Evolutionary conservation across 1,140 invertebrate species (phyloP).

Genomic region (Babylonia areolata): DNA sequence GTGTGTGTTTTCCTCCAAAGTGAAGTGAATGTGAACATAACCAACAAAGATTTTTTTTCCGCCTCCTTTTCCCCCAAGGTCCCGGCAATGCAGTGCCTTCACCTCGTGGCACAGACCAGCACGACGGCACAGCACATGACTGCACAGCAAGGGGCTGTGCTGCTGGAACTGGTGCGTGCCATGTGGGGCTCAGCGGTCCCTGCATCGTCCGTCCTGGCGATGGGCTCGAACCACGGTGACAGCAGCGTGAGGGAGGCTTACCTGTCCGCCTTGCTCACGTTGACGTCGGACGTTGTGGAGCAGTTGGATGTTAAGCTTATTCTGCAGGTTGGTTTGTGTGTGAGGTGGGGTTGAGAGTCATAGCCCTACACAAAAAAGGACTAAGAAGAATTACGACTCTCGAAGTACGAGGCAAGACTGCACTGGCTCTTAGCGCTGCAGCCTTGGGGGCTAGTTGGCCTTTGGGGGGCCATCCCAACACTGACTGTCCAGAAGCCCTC

Average conservation of each 20-base stretch:
- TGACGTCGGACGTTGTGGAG: slow-evolving; percentile 18
- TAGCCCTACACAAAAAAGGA: too few relatives aligned
- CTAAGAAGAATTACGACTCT: too few relatives aligned
- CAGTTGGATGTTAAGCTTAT: slow-evolving; percentile 14
- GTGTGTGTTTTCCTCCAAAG: too few relatives aligned
- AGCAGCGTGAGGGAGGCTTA: background rate
- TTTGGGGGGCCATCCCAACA: too few relatives aligned
- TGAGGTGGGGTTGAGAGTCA: too few relatives aligned
- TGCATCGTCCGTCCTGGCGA: background rate
- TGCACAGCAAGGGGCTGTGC: background rate
- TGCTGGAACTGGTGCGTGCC: slow-evolving; percentile 21
- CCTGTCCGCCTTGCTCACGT: slow-evolving; percentile 8
- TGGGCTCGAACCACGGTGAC: background rate
- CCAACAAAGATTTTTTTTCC: too few relatives aligned
- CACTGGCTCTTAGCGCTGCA: too few relatives aligned
- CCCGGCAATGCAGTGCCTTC: slow-evolving; percentile 17
- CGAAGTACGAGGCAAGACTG: too few relatives aligned
- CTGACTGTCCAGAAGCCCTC: too few relatives aligned
- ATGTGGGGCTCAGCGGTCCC: background rate
- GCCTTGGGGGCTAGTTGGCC: too few relatives aligned
- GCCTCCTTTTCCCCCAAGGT: background rate
- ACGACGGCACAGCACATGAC: background rate
- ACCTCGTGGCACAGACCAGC: background rate
- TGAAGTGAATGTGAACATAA: too few relatives aligned
- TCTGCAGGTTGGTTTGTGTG: slow-evolving; percentile 39